Evolutionary conservation across 2,797 vertebrate species (phyloP), one percentile per base, ranked within the genome.

Genomic region (Notolabrus celidotus): DNA sequence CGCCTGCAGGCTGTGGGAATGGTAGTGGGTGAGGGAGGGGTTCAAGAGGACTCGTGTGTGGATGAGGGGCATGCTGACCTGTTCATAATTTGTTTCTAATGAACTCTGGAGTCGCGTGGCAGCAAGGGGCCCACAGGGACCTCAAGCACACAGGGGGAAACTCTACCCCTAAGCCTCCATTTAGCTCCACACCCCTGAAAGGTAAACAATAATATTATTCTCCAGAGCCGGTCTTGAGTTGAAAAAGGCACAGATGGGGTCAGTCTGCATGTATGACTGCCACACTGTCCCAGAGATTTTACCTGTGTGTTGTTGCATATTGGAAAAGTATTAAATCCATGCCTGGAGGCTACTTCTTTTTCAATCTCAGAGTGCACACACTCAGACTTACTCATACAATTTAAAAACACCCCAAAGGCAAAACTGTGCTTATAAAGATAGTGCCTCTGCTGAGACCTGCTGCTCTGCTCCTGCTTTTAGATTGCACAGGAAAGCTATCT

Each of bases 181-280:
- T 88, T 53, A 75, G 73, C 67, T 17, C 60, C 14, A 10, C 68
- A 20, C 56, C 54, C 62, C 51, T 71, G 64, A 72, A 87, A 89
- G 50, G 33, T 68, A 80, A 90, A 86, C 84, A 85, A 81, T 78
- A 90, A 92, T 63, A 85, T 89, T 91, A 55, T 83, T 74, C 82
- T 77, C 86, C 71, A 12, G 25, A 50, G 57, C 11, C 25, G 9
- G 66, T 67, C 66, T 50, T 15, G 52, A 67, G 60, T 57, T 83
- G 52, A 60, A 67, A 47, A 65, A 53, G 57, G 25, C 67, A 72
- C 31, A 55, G 42, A 52, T 29, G 53, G 60, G 15, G 70, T 72
- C 63, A 22, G 72, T 34, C 47, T 60, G 3, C 55, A 29, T 49
- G 22, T 39, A 57, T 60, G 41, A 34, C 41, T 62, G 61, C 51